phyloP scores from a whole-genome alignment of 2,113 vertebrate genomes.

The Bambusicola thoracicus region DNA sequence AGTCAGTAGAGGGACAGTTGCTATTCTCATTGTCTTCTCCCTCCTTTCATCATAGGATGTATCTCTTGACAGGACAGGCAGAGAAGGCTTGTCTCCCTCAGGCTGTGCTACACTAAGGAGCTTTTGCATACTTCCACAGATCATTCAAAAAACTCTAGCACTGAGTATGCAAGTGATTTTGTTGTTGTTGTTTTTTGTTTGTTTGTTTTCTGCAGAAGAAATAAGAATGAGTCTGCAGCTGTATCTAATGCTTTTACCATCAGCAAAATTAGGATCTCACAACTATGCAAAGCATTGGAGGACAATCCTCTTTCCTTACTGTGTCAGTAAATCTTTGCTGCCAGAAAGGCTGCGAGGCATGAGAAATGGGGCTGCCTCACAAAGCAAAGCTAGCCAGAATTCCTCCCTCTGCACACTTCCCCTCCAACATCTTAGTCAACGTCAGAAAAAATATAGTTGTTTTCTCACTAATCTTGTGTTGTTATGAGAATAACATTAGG shows the following conservation, averaged over 20 bases:
- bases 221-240: neutral
- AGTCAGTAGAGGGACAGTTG: neutral
- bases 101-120: neutral
- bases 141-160: neutral
- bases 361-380: neutral
- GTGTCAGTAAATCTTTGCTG: neutral
- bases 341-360: neutral
- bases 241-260: neutral
- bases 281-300: neutral
- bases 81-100: neutral
- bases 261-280: neutral
- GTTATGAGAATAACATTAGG: neutral
- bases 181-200: neutral
- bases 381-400: neutral
- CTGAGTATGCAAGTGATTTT: neutral
- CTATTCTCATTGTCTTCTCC: neutral
- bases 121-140: neutral
- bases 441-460: fast-evolving
- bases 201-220: neutral
- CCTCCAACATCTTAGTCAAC: neutral
- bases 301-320: neutral
- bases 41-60: neutral
- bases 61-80: neutral
- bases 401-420: neutral
- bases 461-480: neutral